Conservation (phyloP, 2,888 invertebrate genomes). For the Pandemis cinnamomeana region DNA sequence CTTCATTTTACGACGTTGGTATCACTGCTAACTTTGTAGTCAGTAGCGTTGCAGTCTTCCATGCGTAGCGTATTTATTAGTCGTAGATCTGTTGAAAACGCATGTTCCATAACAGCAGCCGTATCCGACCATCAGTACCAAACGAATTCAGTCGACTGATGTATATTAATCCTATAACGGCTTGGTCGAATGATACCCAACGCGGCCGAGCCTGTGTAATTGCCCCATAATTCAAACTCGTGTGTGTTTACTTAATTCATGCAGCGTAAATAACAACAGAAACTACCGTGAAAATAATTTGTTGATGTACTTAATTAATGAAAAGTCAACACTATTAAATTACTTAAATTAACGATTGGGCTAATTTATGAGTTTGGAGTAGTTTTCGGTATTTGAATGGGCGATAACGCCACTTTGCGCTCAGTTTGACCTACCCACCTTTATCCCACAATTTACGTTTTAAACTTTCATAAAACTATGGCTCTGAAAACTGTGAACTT, state of each 20-base stretch:
- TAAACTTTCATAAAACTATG: neutral
- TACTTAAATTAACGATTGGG: neutral
- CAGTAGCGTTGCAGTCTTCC: no score
- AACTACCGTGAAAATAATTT: slow-evolving; percentile 17
- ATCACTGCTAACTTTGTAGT: no score
- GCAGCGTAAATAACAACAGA: slow-evolving; percentile 13
- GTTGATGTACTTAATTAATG: slow-evolving; percentile 22
- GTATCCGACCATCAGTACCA: neutral
- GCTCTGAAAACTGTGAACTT: neutral
- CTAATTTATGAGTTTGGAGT: neutral
- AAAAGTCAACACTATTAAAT: slow-evolving; percentile 20
- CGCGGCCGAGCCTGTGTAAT: slow-evolving; percentile 3
- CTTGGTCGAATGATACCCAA: slow-evolving; percentile 2
- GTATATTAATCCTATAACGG: neutral
- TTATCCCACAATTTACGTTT: neutral
- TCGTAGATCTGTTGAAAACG: no score
- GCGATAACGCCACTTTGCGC: neutral
- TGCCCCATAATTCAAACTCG: slow-evolving; percentile 8
- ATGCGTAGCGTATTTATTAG: no score
- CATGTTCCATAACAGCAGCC: no score
- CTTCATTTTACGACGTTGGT: no score
- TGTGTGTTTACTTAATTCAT: slow-evolving; percentile 16
- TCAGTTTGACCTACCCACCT: neutral
- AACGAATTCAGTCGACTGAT: neutral
- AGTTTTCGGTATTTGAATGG: neutral